Evolutionary conservation across 2,797 vertebrate species (phyloP), one percentile per base, ranked within the genome.

Genomic region (Myoxocephalus aenaeus): DNA sequence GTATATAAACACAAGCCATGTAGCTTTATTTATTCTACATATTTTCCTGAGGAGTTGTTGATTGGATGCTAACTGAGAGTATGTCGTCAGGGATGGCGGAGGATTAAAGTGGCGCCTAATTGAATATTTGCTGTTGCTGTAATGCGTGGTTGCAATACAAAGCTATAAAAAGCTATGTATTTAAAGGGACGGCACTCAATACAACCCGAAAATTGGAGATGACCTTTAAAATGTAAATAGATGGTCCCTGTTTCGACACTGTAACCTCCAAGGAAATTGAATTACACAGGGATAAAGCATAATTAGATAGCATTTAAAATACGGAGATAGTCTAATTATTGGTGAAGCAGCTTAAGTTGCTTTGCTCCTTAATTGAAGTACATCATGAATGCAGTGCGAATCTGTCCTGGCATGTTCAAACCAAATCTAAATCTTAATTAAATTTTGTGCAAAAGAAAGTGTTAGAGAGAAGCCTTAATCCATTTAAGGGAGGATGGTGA

Each of bases 351-450:
- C 94, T 95, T 95, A 95, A 95, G 93, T 94, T 94, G 91, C 93
- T 94, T 93, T 91, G 89, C 90, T 90, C 87, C 85, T 90, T 95
- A 95, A 95, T 94, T 93, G 93, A 94, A 94, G 91, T 90, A 90
- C 91, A 93, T 93, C 86, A 91, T 85, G 90, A 93, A 89, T 92
- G 86, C 88, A 86, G 90, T 84, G 89, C 17, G 90, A 93, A 94
- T 95, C 90, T 94, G 94, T 94, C 91, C 85, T 93, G 94, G 93
- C 92, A 92, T 94, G 93, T 94, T 96, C 92, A 92, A 95, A 94
- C 92, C 94, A 94, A 95, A 95, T 95, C 93, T 95, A 95, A 95
- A 94, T 95, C 94, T 94, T 95, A 96, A 96, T 96, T 95, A 95
- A 93, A 95, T 96, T 95, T 93, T 90, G 93, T 66, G 91, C 87